phyloP scores from a whole-genome alignment of 2,888 invertebrate species.

The Drosophila bunnanda region DNA sequence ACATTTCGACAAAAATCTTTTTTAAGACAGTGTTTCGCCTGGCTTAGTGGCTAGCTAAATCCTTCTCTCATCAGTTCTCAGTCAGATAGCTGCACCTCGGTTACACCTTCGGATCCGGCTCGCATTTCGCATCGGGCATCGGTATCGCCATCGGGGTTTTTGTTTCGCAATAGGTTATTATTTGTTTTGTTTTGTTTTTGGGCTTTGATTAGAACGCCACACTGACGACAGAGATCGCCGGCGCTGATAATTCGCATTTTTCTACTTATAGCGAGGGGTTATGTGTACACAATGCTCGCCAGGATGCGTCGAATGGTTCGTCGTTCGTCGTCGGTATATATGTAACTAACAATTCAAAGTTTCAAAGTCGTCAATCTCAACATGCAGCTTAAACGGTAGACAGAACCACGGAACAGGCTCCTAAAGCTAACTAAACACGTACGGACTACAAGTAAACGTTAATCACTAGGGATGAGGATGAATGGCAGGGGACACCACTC shows the following conservation, averaged over 20 bases:
- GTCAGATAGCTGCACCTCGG: slow-evolving; percentile 29
- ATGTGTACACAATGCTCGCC: slow-evolving; percentile 62
- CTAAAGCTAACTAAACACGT: slow-evolving; percentile 69
- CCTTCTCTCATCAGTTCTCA: slow-evolving; percentile 39
- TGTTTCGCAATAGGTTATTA: slow-evolving; percentile 39
- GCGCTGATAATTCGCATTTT: slow-evolving; percentile 63
- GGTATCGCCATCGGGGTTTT: slow-evolving; percentile 17
- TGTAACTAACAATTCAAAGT: slow-evolving; percentile 63
- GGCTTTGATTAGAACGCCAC: slow-evolving; percentile 66
- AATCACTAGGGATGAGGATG: slow-evolving; percentile 45
- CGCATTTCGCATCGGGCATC: slow-evolving; percentile 16
- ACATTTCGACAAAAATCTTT: slow-evolving; percentile 70
- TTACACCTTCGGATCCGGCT: slow-evolving; percentile 14
- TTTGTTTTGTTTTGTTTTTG: slow-evolving; percentile 43
- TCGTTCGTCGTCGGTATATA: slow-evolving; percentile 34
- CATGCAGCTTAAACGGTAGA: slow-evolving; percentile 68
- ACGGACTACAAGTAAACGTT: slow-evolving; percentile 62
- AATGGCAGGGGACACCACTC: slow-evolving; percentile 8
- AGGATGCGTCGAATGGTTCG: slow-evolving; percentile 63
- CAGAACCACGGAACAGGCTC: slow-evolving; percentile 67
- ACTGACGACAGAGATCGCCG: slow-evolving; percentile 70
- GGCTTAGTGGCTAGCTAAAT: slow-evolving; percentile 35
- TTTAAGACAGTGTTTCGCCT: slow-evolving; percentile 53
- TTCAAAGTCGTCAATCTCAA: slow-evolving; percentile 59
- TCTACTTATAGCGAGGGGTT: slow-evolving; percentile 51